Base-by-base conservation (phyloP, 2,888 invertebrate species). In the Amphipoea oculea region DNA sequence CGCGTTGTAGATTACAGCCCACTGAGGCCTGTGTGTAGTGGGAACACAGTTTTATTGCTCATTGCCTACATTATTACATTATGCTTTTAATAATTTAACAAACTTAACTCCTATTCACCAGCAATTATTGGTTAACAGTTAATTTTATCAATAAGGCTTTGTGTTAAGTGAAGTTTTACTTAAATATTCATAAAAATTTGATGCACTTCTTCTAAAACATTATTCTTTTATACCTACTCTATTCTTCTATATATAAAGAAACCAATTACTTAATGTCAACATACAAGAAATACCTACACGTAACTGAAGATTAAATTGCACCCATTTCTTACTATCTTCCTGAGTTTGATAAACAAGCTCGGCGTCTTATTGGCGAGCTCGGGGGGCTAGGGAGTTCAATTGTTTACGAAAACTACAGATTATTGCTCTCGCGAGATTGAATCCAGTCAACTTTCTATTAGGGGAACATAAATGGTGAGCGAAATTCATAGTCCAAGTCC, bases 371-470 rank as follows among this genome's bases (percentile, higher is more conserved):
- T 81, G 90, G 69, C 90, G 89, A 80, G 76, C 51, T 29, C 17
- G 45, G 62, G 45, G 62, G 9, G 65, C 36, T 51, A n/a, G 68
- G 67, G 69, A 42, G 71, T 51, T 68, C 71, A 71, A 23, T 87
- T 89, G 87, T 89, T 89, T 88, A 86, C 80, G 40, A 89, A 88
- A 86, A 80, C 84, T 84, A 81, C 71, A 70, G 66, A 81, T 74
- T 82, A 81, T 83, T 82, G 63, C 76, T 76, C 72, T 81, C 79
- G 75, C 62, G 77, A 82, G 85, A 87, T 84, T 87, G 80, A 72
- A 79, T 82, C 45, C 83, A 76, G 62, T 70, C 67, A 66, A 86
- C 79, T 77, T 89, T 81, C 69, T 84, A 85, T 78, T 79, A 84
- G 75, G 76, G 69, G 68, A 77, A 45, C 77, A 76, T 74, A 73